phyloP scores from a whole-genome alignment of 2,113 vertebrate species.

The Erinaceus europaeus region DNA sequence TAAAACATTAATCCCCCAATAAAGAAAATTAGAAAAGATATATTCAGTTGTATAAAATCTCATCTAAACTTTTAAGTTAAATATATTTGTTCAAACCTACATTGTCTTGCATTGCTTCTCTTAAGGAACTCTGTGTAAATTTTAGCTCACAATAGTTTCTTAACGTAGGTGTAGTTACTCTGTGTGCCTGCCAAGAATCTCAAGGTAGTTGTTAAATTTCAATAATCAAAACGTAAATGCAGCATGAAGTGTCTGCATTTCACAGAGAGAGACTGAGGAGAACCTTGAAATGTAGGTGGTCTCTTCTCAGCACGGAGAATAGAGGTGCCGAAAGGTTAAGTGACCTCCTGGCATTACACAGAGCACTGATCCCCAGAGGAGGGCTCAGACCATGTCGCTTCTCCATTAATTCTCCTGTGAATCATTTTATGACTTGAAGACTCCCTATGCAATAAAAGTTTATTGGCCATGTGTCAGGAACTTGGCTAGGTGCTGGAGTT shows the following conservation, averaged over 20 bases:
- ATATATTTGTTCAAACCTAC: neutral
- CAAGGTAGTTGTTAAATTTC: conserved; percentile 42
- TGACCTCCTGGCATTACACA: conserved; percentile 33
- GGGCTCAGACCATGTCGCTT: conserved; percentile 44
- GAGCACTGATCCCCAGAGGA: conserved; percentile 21
- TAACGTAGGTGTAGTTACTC: neutral
- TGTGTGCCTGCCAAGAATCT: neutral
- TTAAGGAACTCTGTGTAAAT: neutral
- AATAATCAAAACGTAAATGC: conserved; percentile 15
- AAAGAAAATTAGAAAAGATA: too few relatives aligned
- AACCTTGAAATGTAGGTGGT: conserved; percentile 8
- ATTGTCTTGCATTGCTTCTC: too few relatives aligned
- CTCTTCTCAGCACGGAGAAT: conserved; percentile 1
- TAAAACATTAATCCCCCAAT: too few relatives aligned
- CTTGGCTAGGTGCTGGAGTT: conserved; percentile 65
- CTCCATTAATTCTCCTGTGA: conserved; percentile 72
- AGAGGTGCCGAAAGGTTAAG: conserved; percentile 13
- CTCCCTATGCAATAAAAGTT: conserved; percentile 72
- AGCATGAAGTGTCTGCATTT: conserved; percentile 30
- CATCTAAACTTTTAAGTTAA: too few relatives aligned
- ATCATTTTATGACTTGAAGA: conserved; percentile 70
- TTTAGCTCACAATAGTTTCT: neutral
- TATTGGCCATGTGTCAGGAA: conserved; percentile 69
- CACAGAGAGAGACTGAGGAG: neutral
- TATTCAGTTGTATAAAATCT: too few relatives aligned